These are phyloP conservation scores for Morpho helenor DNA, from an alignment of 2,888 invertebrate species.

Conservation along the genomic window DNA sequence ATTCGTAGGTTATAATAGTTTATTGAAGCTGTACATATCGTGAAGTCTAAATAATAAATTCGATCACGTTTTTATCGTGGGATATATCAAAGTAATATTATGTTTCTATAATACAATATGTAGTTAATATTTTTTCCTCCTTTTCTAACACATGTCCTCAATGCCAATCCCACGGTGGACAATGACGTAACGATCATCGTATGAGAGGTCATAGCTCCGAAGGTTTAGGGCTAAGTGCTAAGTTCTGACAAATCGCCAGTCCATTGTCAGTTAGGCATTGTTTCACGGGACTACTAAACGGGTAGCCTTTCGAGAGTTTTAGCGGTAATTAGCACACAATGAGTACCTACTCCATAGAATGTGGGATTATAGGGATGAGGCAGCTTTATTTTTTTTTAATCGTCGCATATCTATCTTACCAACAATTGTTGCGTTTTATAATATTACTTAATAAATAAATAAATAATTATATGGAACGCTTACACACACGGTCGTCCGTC, in stretches of 20 bases:
- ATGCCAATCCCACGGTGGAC: slow-evolving; percentile 67
- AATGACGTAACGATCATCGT: slow-evolving; percentile 38
- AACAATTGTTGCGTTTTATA: no score
- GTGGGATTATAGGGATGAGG: not conserved
- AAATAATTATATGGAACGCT: no score
- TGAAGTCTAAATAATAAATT: no score
- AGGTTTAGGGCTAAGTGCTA: slow-evolving; percentile 22
- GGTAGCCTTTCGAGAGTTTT: slow-evolving; percentile 7
- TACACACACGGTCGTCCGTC: no score
- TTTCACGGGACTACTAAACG: slow-evolving; percentile 14
- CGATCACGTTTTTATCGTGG: no score
- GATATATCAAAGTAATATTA: no score
- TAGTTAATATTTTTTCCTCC: no score
- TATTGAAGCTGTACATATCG: no score
- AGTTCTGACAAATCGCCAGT: slow-evolving; percentile 20
- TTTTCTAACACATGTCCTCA: slow-evolving; percentile 30
- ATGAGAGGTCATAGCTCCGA: slow-evolving; percentile 26
- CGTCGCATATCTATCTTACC: no score
- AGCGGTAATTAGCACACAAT: slow-evolving; percentile 14
- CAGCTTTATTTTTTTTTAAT: not conserved
- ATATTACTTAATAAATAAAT: no score
- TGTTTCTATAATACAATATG: no score
- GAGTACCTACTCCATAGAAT: slow-evolving; percentile 2
- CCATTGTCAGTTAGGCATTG: slow-evolving; percentile 21
- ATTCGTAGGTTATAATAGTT: no score